Evolutionary conservation across 2,113 vertebrate species (phyloP), one percentile per base, ranked within the genome.

Genomic region (Mormyrus iriodes): DNA sequence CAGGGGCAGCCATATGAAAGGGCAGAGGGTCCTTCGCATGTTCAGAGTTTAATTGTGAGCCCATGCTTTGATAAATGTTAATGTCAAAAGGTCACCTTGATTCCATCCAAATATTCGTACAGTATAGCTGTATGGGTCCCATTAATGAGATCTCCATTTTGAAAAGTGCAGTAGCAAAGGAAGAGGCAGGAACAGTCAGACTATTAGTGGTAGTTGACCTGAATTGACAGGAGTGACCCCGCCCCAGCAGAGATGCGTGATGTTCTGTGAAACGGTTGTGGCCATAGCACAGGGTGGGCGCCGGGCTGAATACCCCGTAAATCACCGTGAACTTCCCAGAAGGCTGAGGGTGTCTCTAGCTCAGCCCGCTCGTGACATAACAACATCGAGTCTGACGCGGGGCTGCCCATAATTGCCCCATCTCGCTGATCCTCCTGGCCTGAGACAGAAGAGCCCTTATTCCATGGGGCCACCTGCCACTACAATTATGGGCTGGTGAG

Each of bases 401-500:
- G 52, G 31, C 24, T 61, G 53, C 44, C 53, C 3, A 35, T 89
- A 49, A 88, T 88, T 88, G 90, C 89, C 76, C n/a, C 19, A 35
- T 85, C 15, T 86, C n/a, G 53, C 42, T 90, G 91, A 73, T 88
- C 27, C 86, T 85, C 88, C 92, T 2, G 73, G 13, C 89, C 39
- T 85, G 88, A 46, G 89, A 69, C 88, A 88, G 48, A 39, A 61
- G 53, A 65, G 90, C 88, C 85, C 88, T 83, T 82, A 87, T 92
- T 90, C 93, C 91, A 55, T 58, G 13, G 88, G 21, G 90, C 61
- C 44, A 93, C 27, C 90, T 93, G 93, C 93, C 92, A 93, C 92
- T 39, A 88, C 88, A 87, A 89, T 93, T 93, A 93, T 5, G 88
- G 85, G 90, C 91, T 93, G 88, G 73, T 92, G 90, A 92, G 86